Evolutionary conservation across 2,113 vertebrate species (phyloP), one percentile per base, ranked within the genome.

Genomic region (Callopanchax toddi): DNA sequence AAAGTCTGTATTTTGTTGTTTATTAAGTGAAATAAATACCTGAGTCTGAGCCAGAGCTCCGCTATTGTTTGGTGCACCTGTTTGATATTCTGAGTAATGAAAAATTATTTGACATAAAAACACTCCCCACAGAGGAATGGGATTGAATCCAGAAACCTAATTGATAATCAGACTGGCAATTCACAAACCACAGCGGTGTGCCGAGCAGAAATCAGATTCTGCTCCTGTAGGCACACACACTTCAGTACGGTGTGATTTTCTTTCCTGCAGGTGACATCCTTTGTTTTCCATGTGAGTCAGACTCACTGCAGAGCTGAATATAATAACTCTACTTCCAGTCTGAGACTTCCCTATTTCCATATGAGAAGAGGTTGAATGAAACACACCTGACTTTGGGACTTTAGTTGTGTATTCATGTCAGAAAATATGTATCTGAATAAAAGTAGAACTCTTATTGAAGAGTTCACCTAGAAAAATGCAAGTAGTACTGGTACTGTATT

Each of bases 31-130:
- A n/a, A 67, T 29, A 56, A 67, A 79, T 13, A 53, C 16, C 62
- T 0, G 32, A 64, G 25, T 55, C 43, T 23, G 43, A 55, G 39
- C 43, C 60, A 67, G 53, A 52, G 37, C 51, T 37, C 29, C 42
- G 50, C 37, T 36, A 1, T 0, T 39, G 51, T 43, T 51, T 39
- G 61, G 53, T 32, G 40, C n/a, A 25, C 59, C 69, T 74, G 40
- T 53, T 79, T 77, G 66, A 81, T 66, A 79, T 76, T 64, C 78
- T 63, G 18, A 36, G 39, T 39, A n/a, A 67, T 34, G 22, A 32
- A 46, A 44, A 0, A 25, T 42, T 4, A 29, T 37, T 48, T 51
- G 66, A 54, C 37, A 55, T 50, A 74, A 58, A 77, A 72, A 75
- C 70, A 70, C 62, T 60, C 66, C 67, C 64, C 58, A 17, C n/a